These are phyloP conservation scores for Polypedilum pembai DNA, from an alignment of 1,140 invertebrate genomes.

Conservation along the genomic window DNA sequence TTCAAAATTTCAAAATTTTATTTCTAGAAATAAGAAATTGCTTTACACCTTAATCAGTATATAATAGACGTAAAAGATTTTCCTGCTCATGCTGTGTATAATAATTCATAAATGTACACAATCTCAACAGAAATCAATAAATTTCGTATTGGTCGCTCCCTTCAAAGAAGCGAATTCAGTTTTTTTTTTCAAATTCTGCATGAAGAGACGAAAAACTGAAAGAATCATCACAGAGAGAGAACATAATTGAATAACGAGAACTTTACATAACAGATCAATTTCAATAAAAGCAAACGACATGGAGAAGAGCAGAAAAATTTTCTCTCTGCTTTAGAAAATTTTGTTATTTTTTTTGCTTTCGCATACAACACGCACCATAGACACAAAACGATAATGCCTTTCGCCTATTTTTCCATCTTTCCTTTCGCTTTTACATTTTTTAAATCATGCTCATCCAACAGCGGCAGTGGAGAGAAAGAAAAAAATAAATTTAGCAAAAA, in stretches of 20 bases:
- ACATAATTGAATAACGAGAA: conserved; percentile 19
- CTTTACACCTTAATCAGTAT: no score
- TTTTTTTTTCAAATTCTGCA: no score
- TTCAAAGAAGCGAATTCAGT: no score
- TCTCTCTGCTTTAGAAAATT: not conserved
- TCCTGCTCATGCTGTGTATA: no score
- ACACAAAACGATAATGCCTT: conserved; percentile 17
- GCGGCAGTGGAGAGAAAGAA: not conserved
- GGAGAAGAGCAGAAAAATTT: conserved; percentile 1
- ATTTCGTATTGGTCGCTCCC: no score
- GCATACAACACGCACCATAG: conserved; percentile 15
- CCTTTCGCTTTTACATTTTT: not conserved
- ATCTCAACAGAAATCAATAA: no score
- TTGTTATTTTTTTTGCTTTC: not conserved
- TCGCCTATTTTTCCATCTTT: conserved; percentile 1
- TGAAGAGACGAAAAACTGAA: not conserved
- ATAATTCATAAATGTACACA: no score
- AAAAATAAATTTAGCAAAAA: conserved; percentile 20
- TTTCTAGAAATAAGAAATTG: no score
- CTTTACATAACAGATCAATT: conserved; percentile 18
- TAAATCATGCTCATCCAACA: conserved; percentile 17
- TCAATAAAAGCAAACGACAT: conserved; percentile 18
- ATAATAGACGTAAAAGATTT: no score
- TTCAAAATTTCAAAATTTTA: no score
- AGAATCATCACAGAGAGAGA: not conserved